Base-by-base conservation (phyloP, 2,113 vertebrate genomes). In the Psilopogon haemacephalus region DNA sequence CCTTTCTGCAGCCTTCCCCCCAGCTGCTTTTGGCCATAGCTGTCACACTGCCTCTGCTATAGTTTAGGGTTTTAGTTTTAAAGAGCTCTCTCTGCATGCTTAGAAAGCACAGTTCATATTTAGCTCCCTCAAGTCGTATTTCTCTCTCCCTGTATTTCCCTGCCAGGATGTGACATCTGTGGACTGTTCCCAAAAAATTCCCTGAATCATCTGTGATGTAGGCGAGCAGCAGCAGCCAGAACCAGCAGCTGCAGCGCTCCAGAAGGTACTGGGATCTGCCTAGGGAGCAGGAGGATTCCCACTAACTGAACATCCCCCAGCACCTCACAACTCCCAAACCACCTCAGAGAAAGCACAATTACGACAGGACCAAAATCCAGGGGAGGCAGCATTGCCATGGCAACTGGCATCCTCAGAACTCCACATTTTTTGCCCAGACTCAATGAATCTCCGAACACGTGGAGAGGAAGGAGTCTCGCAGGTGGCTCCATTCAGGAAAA, bases 161-260 rank as follows among this genome's bases (percentile, higher is more conserved):
- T 94, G 94, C 93, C 93, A 95, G 94, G 89, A 93, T n/a, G 75
- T 87, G 92, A 85, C 92, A 95, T 83, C 86, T 79, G 84, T 90
- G 94, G 90, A 95, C 86, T 8, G 12, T 26, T 94, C 94, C 91
- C 81, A 94, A 55, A 93, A 69, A 96, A 92, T 87, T 81, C 78
- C 86, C 84, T 92, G 86, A 90, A 96, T 92, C 93, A 93, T 89
- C 81, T 72, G 86, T 84, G 89, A 72, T 69, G 84, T 62, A 28
- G 9, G 76, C 3, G 8, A 32, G 76, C 76, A 76, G 76, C 76
- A 76, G 77, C 16, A 3, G 81, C 80, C 83, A 95, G 69, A 21
- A 0, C 79, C 86, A 68, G 74, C 82, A 94, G 70, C 76, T 68
- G 86, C 32, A 88, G 54, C 87, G 70, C 83, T 95, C 8, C 59